Evolutionary conservation across 2,797 vertebrate species (phyloP).

Genomic region (Odontamblyopus lacepedii): DNA sequence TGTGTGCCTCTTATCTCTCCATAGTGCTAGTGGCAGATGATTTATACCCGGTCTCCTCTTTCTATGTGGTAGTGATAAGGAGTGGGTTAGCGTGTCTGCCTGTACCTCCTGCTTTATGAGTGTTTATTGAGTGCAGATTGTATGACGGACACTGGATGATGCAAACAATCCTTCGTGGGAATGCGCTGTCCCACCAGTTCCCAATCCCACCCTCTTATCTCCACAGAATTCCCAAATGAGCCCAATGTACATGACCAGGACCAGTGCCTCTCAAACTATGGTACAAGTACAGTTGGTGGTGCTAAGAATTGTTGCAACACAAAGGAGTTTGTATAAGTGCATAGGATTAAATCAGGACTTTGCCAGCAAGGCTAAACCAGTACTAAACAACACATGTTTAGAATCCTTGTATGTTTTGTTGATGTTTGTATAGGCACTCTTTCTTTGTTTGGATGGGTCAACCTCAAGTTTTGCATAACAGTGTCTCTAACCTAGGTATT

Average conservation of each 20-base stretch:
- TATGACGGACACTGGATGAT: constrained; percentile 53
- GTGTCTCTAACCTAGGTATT: constrained; percentile 11
- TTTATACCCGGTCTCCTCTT: constrained; percentile 67
- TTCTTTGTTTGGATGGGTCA: constrained; percentile 9
- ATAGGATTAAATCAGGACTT: no score
- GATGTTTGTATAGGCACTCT: neutral
- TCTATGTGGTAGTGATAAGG: constrained; percentile 65
- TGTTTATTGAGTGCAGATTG: constrained; percentile 73
- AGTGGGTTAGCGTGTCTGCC: constrained; percentile 38
- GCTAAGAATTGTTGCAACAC: neutral
- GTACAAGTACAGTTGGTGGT: neutral
- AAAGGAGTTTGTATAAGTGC: no score
- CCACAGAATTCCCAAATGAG: constrained; percentile 60
- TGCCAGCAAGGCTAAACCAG: no score
- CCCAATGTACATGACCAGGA: constrained; percentile 43
- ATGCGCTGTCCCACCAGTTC: constrained; percentile 67
- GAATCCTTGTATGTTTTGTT: neutral
- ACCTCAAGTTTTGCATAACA: constrained; percentile 74
- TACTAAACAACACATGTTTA: neutral
- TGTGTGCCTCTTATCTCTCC: constrained; percentile 53
- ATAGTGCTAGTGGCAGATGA: constrained; percentile 58
- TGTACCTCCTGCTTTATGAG: constrained; percentile 59
- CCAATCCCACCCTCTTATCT: constrained; percentile 73
- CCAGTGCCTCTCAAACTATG: constrained; percentile 6
- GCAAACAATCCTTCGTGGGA: constrained; percentile 73